Conservation (phyloP, 2,113 vertebrate genomes). For the Stegastes partitus region DNA sequence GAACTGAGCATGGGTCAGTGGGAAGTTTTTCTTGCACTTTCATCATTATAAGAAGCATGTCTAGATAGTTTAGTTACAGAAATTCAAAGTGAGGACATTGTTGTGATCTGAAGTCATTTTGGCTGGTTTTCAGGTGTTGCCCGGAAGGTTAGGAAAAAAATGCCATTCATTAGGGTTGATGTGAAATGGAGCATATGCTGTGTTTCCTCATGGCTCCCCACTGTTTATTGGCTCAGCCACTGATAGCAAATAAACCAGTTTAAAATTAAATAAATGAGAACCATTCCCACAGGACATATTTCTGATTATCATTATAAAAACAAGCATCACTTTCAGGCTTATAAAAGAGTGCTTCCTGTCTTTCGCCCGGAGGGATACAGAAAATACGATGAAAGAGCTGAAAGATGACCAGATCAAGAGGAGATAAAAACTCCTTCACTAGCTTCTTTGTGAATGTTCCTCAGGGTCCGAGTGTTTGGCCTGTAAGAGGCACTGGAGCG, state of each 20-base stretch:
- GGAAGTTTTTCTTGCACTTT: constrained; percentile 3
- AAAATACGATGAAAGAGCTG: not conserved
- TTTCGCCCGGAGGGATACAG: constrained; percentile 43
- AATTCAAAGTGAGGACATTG: too few species aligned
- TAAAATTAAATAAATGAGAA: constrained; percentile 68
- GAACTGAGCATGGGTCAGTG: constrained; percentile 22
- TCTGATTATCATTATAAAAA: constrained; percentile 66
- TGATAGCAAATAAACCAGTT: constrained; percentile 64
- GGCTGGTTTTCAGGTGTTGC: too few species aligned
- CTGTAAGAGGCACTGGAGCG: constrained; percentile 49
- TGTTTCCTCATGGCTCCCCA: not conserved
- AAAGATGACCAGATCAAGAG: constrained; percentile 55
- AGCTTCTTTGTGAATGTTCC: constrained; percentile 45
- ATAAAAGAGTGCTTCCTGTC: constrained; percentile 69
- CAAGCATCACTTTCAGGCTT: constrained; percentile 60
- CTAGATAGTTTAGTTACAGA: not conserved
- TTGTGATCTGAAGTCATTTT: too few species aligned
- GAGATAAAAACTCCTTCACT: constrained; percentile 48
- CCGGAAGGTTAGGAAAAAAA: too few species aligned
- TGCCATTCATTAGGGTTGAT: too few species aligned
- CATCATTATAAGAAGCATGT: not conserved
- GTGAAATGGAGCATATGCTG: not conserved
- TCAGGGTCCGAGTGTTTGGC: constrained; percentile 54
- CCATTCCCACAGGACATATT: constrained; percentile 54
- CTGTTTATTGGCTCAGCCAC: constrained; percentile 45